Evolutionary conservation across 1,140 invertebrate genomes (phyloP).

Genomic region (Psix sp.): DNA sequence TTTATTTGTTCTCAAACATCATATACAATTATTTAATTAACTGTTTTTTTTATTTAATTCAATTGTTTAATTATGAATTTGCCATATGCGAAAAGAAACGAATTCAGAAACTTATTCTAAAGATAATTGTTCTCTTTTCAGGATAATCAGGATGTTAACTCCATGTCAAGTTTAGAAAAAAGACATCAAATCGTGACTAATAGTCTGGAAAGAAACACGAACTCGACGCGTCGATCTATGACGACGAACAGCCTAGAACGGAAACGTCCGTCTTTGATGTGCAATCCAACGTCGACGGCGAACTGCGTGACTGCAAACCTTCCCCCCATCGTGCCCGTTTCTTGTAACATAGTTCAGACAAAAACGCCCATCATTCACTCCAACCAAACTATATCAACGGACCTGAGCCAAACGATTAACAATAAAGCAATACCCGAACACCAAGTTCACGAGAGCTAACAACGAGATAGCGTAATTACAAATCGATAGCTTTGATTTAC

Average conservation of each 20-base stretch:
- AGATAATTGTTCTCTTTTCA: slow-evolving; percentile 29
- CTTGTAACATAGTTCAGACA: slow-evolving; percentile 73
- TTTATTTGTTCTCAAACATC: slow-evolving; percentile 1
- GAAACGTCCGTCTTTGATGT: slow-evolving; percentile 69
- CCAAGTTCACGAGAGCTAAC: slow-evolving; percentile 73
- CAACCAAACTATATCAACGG: slow-evolving; percentile 64
- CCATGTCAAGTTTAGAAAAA: slow-evolving; percentile 69
- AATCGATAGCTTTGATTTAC: slow-evolving; percentile 12
- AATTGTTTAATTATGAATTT: slow-evolving; percentile 1
- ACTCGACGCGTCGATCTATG: slow-evolving; percentile 67
- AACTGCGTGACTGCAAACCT: slow-evolving; percentile 71
- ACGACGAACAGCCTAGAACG: slow-evolving; percentile 74
- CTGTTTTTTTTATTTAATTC: not conserved
- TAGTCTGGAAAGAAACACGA: slow-evolving; percentile 74
- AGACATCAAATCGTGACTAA: slow-evolving; percentile 74
- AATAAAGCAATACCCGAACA: slow-evolving; percentile 67
- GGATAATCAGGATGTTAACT: slow-evolving; percentile 66
- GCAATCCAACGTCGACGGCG: slow-evolving; percentile 38
- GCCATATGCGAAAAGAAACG: no score
- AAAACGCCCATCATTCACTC: slow-evolving; percentile 71
- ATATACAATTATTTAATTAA: slow-evolving; percentile 2
- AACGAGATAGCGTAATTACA: slow-evolving; percentile 40
- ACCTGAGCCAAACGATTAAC: slow-evolving; percentile 67
- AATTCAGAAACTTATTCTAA: no score
- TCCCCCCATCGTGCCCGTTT: slow-evolving; percentile 72